Base-by-base conservation (phyloP, 1,140 invertebrate species). In the Drosophila rhopaloa region DNA sequence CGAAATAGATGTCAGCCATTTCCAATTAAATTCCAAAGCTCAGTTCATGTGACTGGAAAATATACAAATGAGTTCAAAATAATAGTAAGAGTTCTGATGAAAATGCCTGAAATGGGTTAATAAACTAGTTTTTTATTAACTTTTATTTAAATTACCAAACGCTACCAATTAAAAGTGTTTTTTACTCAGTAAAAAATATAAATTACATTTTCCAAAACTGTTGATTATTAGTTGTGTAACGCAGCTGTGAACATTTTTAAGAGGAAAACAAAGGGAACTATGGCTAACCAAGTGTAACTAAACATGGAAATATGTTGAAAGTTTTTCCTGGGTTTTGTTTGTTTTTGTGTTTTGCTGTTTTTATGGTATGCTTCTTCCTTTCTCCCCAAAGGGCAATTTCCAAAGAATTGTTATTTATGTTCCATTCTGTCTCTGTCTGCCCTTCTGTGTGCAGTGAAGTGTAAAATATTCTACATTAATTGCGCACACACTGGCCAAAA, bases 381-480 rank as follows among this genome's bases (percentile, higher is more conserved):
- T 2, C 35, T 50, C 44, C 74, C 82, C 50, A 66, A 56, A 65
- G 82, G 82, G 48, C 74, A 71, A 54, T 83, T 60, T 59, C 47
- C 47, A 44, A 61, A 59, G 74, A 81, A 86, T 86, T 78, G 74
- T 85, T 86, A 86, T 86, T 85, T 81, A 81, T 86, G 80, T 38
- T 68, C 7, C 14, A 43, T 14, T 53, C 40, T 40, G 19, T 48
- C 48, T 47, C 53, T 40, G 65, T 44, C 48, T 57, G 32, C 40
- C 27, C 16, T 27, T 70, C 29, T 67, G 48, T 54, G 56, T 56
- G 51, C 68, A 67, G 43, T 63, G 74, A 82, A 86, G 82, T 85
- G 83, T 85, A 79, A 86, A 85, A 85, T 85, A 85, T 85, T 85
- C 79, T 76, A 79, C 74, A 86, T 81, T 88, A 82, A 88, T 85